Percentiles rank a stretch among this genome's conserved stretches.
Evolutionary conservation across 2,113 vertebrate genomes (phyloP).

Genomic region (Bostrychus sinensis): DNA sequence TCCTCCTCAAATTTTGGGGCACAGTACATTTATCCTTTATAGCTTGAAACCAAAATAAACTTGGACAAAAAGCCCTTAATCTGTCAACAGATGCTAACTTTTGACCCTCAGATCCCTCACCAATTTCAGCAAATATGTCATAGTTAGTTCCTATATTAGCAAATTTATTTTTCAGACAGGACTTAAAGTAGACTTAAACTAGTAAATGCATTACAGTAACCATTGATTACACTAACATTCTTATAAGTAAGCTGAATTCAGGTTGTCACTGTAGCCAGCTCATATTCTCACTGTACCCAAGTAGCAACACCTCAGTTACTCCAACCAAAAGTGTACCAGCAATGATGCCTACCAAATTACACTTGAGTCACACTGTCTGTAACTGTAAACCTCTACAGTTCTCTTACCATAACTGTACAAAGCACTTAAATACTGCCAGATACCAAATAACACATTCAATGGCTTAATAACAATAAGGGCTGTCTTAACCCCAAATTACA

Average conservation of each 20-base stretch:
- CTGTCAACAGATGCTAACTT: too few relatives aligned
- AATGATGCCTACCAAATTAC: slow-evolving; percentile 44
- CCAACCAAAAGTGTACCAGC: slow-evolving; percentile 32
- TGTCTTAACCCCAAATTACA: too few relatives aligned
- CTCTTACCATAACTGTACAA: slow-evolving; percentile 35
- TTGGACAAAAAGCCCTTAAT: too few relatives aligned
- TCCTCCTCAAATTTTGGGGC: too few relatives aligned
- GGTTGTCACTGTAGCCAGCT: neutral
- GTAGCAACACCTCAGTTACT: slow-evolving; percentile 8
- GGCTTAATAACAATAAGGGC: neutral
- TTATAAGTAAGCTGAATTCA: neutral
- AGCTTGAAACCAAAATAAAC: too few relatives aligned
- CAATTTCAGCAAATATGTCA: too few relatives aligned
- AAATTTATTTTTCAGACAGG: too few relatives aligned
- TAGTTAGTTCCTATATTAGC: too few relatives aligned
- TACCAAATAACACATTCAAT: neutral
- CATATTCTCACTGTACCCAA: slow-evolving; percentile 17
- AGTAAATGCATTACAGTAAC: too few relatives aligned
- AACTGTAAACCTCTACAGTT: slow-evolving; percentile 37
- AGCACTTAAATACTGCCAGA: slow-evolving; percentile 12
- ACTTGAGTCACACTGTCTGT: slow-evolving; percentile 31
- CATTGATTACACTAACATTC: neutral
- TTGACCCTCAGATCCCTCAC: too few relatives aligned
- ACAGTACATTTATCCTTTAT: too few relatives aligned
- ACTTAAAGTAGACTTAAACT: too few relatives aligned